Evolutionary conservation across 2,113 vertebrate genomes (phyloP).

Genomic region (Serinus canaria): DNA sequence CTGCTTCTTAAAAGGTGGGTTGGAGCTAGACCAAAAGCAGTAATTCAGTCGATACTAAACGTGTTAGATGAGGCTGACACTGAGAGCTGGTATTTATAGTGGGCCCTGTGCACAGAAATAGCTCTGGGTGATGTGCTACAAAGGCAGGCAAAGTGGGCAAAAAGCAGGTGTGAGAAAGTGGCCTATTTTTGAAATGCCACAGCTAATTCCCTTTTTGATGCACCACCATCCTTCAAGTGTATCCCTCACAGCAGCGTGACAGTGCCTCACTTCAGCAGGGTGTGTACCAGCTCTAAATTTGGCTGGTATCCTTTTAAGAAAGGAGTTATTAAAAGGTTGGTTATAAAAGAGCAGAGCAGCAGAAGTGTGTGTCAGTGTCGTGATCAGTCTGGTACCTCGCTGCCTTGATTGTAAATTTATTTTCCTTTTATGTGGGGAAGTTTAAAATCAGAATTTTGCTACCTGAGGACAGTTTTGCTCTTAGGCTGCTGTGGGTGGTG

Average conservation of each 20-base stretch:
- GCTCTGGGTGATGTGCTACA: not conserved
- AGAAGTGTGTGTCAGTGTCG: not conserved
- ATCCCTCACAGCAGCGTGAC: not conserved
- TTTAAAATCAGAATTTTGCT: not conserved
- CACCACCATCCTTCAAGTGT: not conserved
- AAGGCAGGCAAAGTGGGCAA: not conserved
- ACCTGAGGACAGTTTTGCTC: not conserved
- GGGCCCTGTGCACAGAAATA: not conserved
- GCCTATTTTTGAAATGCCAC: not conserved
- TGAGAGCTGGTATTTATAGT: not conserved
- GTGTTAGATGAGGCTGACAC: not conserved
- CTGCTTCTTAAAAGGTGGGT: slow-evolving; percentile 71
- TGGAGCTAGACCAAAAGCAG: slow-evolving; percentile 60
- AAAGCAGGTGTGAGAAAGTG: not conserved
- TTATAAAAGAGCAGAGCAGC: not conserved
- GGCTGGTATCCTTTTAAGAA: not conserved
- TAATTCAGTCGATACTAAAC: not conserved
- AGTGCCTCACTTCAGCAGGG: not conserved
- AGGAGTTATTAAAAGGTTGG: not conserved
- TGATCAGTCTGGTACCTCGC: not conserved
- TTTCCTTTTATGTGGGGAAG: not conserved
- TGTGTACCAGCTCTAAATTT: not conserved
- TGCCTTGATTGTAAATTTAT: not conserved
- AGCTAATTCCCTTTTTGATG: not conserved
- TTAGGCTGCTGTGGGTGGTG: not conserved